Conservation (phyloP, 2,888 invertebrate genomes). For the Prenolepis imparis region DNA sequence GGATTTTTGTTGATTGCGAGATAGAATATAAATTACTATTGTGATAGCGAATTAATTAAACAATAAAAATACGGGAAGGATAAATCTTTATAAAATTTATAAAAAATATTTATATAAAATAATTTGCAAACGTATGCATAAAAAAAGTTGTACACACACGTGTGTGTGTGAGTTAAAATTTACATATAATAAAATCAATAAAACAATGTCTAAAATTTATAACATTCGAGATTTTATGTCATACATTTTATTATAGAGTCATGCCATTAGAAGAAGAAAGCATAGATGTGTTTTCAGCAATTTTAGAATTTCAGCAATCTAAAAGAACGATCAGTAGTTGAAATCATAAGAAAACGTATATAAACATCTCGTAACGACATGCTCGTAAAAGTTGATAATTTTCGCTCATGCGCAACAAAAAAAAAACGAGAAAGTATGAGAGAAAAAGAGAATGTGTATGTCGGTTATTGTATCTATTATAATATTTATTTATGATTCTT, state of each 20-base stretch:
- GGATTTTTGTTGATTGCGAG: not conserved
- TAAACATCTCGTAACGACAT: not conserved
- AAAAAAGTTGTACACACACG: not conserved
- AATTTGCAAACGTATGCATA: not conserved
- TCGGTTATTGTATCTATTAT: conserved; percentile 18
- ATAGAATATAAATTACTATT: not conserved
- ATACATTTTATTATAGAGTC: not conserved
- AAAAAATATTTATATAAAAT: not conserved
- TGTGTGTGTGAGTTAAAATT: not conserved
- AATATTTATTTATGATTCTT: conserved; percentile 15
- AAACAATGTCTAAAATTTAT: not conserved
- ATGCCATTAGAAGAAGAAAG: not conserved
- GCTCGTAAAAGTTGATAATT: conserved; percentile 22
- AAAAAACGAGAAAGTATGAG: not conserved
- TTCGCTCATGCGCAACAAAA: not conserved
- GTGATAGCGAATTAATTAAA: not conserved
- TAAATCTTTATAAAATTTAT: not conserved
- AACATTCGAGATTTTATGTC: not conserved
- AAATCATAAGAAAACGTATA: conserved; percentile 14
- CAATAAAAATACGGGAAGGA: not conserved
- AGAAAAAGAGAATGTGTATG: not conserved
- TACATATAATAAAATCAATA: not conserved
- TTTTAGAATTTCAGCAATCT: not conserved
- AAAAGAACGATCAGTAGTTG: not conserved
- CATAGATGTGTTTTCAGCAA: not conserved